Base-by-base conservation (phyloP, 2,113 vertebrate genomes). In the Leucoraja erinaceus region DNA sequence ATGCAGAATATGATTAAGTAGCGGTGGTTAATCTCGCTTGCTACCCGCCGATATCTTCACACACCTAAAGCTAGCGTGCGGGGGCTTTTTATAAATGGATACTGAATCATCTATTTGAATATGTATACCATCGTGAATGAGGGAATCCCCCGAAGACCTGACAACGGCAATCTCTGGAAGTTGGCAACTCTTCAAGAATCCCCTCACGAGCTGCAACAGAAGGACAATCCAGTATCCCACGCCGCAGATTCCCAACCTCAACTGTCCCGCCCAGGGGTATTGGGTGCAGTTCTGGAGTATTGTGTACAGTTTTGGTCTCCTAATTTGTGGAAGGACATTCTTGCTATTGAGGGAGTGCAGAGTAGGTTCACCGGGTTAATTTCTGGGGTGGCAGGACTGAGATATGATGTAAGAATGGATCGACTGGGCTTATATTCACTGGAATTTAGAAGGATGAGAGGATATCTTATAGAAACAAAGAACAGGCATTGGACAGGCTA, bases 141-240 rank as follows among this genome's bases (percentile, higher is more conserved):
- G 31, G 63, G 28, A 88, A 88, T 63, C 63, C 59, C 83, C 83
- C 6, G 16, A 88, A 88, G 83, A 31, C 31, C 59, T 88, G 59
- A 88, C 59, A 88, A 88, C 16, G 28, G 83, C 63, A 25, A 66
- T 56, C 81, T n/a, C 81, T 86, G 81, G 61, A 86, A 86, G 56
- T 66, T 88, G 83, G 83, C 83, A 88, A 14, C 59, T 88, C 83
- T 88, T 66, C 83, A 88, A 86, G 28, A 88, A 14, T 6, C 12
- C 63, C 63, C 63, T 88, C 16, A 18, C 63, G 83, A 66, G 28
- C 59, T 14, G 83, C n/a, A 63, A 28, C 83, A 88, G 56, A 88
- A 63, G 31, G 83, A 88, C 59, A 88, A 88, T 31, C 12, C n/a
- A 31, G 14, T 63, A 88, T 88, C 59, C 83, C 83, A 63, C 56